Evolutionary conservation across 1,140 invertebrate genomes (phyloP).

Genomic region (Eriocheir sinensis): DNA sequence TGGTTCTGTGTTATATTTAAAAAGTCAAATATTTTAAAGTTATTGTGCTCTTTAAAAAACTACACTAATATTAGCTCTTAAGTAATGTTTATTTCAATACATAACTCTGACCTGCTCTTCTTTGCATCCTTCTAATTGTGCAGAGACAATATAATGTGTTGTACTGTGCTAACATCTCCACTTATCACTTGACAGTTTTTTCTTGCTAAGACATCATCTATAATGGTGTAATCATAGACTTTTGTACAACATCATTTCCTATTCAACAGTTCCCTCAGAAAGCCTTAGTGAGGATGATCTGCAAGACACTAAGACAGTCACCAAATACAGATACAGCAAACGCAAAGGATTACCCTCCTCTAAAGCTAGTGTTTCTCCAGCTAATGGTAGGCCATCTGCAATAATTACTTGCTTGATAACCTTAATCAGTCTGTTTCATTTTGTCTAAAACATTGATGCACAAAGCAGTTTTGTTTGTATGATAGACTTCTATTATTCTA

Average conservation of each 20-base stretch:
- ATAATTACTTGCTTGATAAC: neutral
- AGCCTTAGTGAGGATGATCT: constrained; percentile 70
- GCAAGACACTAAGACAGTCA: constrained; percentile 63
- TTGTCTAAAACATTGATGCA: neutral
- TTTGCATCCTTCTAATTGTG: too few species aligned
- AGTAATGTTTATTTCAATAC: too few species aligned
- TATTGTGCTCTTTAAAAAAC: too few species aligned
- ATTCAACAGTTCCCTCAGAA: constrained; percentile 67
- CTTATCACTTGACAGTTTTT: too few species aligned
- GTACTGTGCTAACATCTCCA: neutral
- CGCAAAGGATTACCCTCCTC: constrained; percentile 58
- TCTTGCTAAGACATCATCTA: too few species aligned
- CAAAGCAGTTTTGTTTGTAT: too few species aligned
- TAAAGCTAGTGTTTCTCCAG: constrained; percentile 48
- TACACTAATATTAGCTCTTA: too few species aligned
- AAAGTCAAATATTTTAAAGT: too few species aligned
- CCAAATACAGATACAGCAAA: constrained; percentile 74
- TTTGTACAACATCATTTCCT: constrained; percentile 9
- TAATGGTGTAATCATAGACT: neutral
- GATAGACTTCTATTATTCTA: neutral
- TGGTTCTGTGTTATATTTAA: too few species aligned
- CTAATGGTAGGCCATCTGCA: constrained; percentile 53
- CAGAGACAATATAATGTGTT: too few species aligned
- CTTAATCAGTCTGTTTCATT: neutral
- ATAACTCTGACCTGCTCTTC: too few species aligned